These are phyloP conservation scores for Molossus alvarezi DNA, from an alignment of 2,797 vertebrate genomes.

Conservation along the genomic window DNA sequence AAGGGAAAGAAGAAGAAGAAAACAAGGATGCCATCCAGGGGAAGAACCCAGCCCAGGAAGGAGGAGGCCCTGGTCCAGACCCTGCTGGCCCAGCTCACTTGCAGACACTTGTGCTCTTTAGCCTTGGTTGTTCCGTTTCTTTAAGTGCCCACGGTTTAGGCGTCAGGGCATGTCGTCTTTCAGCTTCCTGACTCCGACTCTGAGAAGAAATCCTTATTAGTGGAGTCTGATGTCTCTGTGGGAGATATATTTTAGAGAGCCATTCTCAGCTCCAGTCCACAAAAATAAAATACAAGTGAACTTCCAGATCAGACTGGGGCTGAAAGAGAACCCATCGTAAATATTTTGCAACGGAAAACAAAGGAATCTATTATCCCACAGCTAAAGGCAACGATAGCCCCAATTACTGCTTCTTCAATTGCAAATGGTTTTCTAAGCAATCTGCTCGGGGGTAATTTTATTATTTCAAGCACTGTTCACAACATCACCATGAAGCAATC, in stretches of 20 bases:
- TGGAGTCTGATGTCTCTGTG: background rate
- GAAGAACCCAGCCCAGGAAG: background rate
- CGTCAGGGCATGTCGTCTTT: background rate
- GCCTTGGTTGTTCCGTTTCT: background rate
- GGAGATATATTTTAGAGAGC: background rate
- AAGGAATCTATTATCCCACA: slow-evolving; percentile 58
- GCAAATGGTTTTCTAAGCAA: slow-evolving; percentile 19
- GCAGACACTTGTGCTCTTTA: background rate
- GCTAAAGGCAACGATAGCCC: background rate
- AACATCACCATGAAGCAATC: slow-evolving; percentile 47
- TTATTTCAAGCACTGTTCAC: slow-evolving; percentile 65
- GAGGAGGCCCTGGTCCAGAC: background rate
- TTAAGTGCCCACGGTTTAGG: background rate
- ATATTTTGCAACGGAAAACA: slow-evolving; percentile 69
- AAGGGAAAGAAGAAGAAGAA: background rate
- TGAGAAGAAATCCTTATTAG: background rate
- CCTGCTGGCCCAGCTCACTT: background rate
- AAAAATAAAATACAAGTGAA: background rate
- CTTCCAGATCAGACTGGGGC: background rate
- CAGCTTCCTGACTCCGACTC: background rate
- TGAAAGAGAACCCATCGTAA: background rate
- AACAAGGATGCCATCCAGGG: fast-evolving
- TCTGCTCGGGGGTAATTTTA: slow-evolving; percentile 67
- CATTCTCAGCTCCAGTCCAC: background rate
- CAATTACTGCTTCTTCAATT: background rate